phyloP scores from a whole-genome alignment of 1,140 invertebrate genomes.

The Cyrtorhinus lividipennis region DNA sequence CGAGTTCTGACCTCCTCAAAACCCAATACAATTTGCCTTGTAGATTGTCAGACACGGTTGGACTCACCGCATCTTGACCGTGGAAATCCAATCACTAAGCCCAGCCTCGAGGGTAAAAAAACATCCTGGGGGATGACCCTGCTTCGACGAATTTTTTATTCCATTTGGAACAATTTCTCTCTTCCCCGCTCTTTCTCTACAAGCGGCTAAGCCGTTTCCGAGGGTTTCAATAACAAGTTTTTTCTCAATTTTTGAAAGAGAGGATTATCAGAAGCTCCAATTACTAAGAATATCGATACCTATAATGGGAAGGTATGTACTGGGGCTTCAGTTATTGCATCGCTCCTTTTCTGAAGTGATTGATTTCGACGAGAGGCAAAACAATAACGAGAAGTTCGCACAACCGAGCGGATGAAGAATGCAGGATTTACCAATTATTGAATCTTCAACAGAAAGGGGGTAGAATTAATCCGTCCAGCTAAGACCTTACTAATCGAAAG shows the following conservation, averaged over 20 bases:
- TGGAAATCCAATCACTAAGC: conserved; percentile 15
- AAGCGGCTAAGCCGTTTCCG: not conserved
- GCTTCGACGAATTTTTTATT: not conserved
- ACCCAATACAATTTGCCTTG: conserved; percentile 14
- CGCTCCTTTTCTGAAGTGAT: no score
- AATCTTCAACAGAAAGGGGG: no score
- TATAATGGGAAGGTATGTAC: no score
- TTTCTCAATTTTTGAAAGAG: not conserved
- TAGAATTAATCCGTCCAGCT: no score
- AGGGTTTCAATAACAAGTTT: not conserved
- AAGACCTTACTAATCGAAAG: no score
- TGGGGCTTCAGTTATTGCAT: no score
- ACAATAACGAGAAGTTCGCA: no score
- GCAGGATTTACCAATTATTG: no score
- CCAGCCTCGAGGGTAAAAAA: no score
- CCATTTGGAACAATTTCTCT: not conserved
- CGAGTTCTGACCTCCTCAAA: not conserved
- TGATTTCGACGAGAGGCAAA: no score
- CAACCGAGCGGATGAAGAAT: no score
- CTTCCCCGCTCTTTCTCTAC: not conserved
- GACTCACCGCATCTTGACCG: conserved; percentile 13
- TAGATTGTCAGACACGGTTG: conserved; percentile 15
- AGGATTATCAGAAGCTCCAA: not conserved
- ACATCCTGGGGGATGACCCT: no score
- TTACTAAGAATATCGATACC: conserved; percentile 3